phyloP scores from a whole-genome alignment of 2,797 vertebrate genomes.

The Smutsia gigantea region DNA sequence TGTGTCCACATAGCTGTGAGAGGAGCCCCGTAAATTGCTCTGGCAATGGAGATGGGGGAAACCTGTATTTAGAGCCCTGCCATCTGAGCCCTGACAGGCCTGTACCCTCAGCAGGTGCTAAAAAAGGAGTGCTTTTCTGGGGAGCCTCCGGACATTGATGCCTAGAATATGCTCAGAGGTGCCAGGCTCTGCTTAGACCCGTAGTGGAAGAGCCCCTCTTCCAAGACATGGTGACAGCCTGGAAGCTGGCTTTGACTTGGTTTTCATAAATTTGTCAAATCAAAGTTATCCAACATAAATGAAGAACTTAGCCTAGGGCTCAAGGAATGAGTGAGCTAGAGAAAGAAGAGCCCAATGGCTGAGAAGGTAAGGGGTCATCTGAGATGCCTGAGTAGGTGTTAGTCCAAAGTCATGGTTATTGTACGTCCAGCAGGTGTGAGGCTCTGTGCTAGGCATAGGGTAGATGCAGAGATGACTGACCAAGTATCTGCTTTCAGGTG shows the following conservation, averaged over 20 bases:
- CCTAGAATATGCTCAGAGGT: accelerated
- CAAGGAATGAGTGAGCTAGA: background rate
- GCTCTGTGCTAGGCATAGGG: background rate
- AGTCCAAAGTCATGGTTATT: background rate
- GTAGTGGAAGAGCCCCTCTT: background rate
- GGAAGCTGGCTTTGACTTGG: background rate
- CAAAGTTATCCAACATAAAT: background rate
- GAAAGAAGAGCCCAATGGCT: background rate
- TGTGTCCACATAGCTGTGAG: background rate
- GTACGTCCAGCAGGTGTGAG: too few species aligned
- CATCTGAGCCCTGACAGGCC: too few species aligned
- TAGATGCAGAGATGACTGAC: background rate
- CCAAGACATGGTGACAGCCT: background rate
- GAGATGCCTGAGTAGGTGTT: background rate
- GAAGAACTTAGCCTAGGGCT: background rate
- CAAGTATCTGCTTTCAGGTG: background rate
- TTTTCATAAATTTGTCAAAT: background rate
- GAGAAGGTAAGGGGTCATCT: background rate
- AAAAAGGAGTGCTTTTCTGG: background rate
- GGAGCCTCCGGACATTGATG: background rate
- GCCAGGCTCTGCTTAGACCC: background rate
- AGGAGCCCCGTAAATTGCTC: too few species aligned
- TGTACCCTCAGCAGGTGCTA: background rate
- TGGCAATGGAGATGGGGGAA: background rate
- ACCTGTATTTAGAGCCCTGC: background rate